Conservation (phyloP, 2,888 invertebrate genomes). For the Stratiomys singularior region DNA sequence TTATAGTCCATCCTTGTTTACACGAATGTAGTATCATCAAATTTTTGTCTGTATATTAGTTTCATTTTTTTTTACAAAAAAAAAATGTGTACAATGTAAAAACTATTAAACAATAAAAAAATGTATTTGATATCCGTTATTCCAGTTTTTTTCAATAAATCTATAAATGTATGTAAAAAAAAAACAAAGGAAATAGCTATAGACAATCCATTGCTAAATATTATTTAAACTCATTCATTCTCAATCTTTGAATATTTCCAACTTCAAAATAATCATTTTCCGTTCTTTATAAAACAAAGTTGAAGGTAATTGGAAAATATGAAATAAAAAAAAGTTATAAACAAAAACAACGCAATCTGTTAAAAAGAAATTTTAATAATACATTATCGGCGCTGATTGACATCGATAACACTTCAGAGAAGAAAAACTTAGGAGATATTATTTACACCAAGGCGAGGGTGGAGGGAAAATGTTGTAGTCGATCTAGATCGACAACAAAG, state of each 20-base stretch:
- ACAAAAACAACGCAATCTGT: neutral
- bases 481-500: too few species aligned
- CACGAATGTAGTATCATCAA: neutral
- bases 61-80: slow-evolving; percentile 8
- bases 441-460: too few species aligned
- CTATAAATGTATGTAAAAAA: slow-evolving; percentile 4
- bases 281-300: neutral
- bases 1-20: neutral
- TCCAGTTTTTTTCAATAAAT: slow-evolving; percentile 3
- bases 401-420: too few species aligned
- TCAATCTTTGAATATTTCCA: too few species aligned
- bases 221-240: too few species aligned
- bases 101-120: slow-evolving; percentile 33
- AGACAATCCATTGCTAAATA: neutral
- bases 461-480: too few species aligned
- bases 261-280: neutral
- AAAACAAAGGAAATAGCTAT: slow-evolving; percentile 7
- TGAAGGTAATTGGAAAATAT: too few species aligned
- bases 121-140: neutral
- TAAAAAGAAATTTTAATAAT: neutral
- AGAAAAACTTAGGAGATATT: too few species aligned
- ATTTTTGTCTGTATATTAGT: neutral
- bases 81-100: slow-evolving; percentile 41
- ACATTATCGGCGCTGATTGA: too few species aligned
- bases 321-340: too few species aligned